Conservation (phyloP, 2,113 vertebrate species). For the Labeo catla region DNA sequence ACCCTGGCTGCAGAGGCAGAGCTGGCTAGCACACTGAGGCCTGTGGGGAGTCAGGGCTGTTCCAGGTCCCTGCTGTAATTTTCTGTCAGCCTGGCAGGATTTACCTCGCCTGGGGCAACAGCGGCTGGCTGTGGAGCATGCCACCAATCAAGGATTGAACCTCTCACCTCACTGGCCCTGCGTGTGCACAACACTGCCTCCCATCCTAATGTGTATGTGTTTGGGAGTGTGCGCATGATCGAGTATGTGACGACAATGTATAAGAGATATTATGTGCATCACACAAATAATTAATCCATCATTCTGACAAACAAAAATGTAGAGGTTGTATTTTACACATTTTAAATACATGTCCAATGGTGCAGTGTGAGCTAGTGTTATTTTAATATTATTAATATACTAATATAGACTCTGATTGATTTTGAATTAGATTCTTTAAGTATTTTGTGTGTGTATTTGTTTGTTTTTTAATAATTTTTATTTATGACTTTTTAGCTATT, state of each 20-base stretch:
- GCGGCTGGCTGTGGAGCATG: constrained; percentile 57
- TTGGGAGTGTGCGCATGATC: constrained; percentile 30
- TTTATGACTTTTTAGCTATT: too few relatives aligned
- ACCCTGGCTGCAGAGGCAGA: constrained; percentile 43
- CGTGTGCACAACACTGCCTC: constrained; percentile 67
- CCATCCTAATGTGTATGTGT: constrained; percentile 51
- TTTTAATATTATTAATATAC: not conserved
- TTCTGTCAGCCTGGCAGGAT: constrained; percentile 73
- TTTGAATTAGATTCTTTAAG: not conserved
- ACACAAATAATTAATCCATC: not conserved
- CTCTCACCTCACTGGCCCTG: constrained; percentile 69
- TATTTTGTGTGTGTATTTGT: not conserved
- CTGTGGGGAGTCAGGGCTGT: constrained; percentile 60
- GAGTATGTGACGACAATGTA: constrained; percentile 24
- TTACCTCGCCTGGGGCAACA: constrained; percentile 66
- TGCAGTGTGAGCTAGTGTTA: not conserved
- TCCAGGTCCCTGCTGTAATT: constrained; percentile 75
- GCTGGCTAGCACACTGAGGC: constrained; percentile 44
- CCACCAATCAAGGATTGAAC: constrained; percentile 67
- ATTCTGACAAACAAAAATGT: not conserved
- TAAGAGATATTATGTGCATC: not conserved
- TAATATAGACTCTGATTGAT: not conserved
- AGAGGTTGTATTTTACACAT: not conserved
- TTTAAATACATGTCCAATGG: not conserved
- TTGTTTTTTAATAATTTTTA: not conserved